Evolutionary conservation across 2,113 vertebrate genomes (phyloP), one percentile per base, ranked within the genome.

Genomic region (Cebidichthys violaceus): DNA sequence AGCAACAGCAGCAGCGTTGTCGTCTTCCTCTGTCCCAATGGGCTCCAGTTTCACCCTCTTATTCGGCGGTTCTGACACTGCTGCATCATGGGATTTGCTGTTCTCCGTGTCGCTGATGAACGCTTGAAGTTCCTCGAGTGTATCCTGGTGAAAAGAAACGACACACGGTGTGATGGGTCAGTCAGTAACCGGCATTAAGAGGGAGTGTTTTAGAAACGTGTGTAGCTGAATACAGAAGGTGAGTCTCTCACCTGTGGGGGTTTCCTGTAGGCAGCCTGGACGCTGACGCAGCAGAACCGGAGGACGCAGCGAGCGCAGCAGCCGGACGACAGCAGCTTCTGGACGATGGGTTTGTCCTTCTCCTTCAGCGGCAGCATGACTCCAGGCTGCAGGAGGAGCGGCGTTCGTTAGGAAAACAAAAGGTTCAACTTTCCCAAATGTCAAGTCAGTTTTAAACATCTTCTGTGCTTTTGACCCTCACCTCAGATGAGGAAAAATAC

Each of bases 241-340:
- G 31, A 18, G 22, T 20, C 29, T 20, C 29, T 14, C 81, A 98
- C 98, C 97, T 97, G 83, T 13, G 82, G 89, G 4, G 95, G 91
- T 39, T 79, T 94, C 41, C 95, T 94, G 75, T 99, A 99, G 7
- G 94, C 90, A 0, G 92, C 66, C 73, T 95, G 96, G 17, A 94
- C 94, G 33, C 94, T 96, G 47, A 98, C 91, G 2, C 95, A 95
- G 92, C 98, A 99, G 93, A 99, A 97, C 61, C 98, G 92, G 83
- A 99, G 95, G 47, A 99, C 62, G 70, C 98, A 99, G 84, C 98
- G 95, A 11, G 96, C 95, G 80, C 98, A 99, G 85, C 97, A 97
- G 41, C 97, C 97, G 24, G 96, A 70, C 0, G 35, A 88, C 72
- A 97, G 74, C 65, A 99, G 92, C 87, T 96, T 93, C 86, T 88